Evolutionary conservation across 2,797 vertebrate genomes (phyloP).

Genomic region (Alcedo atthis): DNA sequence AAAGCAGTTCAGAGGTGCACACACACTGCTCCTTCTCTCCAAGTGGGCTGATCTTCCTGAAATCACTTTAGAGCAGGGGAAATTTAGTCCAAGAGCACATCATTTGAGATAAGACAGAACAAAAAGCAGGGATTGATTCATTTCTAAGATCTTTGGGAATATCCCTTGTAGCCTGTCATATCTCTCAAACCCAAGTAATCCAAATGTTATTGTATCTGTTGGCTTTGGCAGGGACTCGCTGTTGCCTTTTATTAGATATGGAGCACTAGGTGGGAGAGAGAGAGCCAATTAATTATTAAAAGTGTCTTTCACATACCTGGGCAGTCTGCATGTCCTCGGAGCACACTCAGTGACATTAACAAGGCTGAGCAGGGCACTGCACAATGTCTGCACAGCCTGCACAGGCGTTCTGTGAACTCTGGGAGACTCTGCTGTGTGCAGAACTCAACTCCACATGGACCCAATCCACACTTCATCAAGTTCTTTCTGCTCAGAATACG

Average conservation of each 20-base stretch:
- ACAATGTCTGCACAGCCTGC: background rate
- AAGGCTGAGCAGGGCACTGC: background rate
- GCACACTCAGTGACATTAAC: constrained; percentile 48
- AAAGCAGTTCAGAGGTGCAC: background rate
- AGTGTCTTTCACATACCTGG: constrained; percentile 7
- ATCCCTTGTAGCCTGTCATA: background rate
- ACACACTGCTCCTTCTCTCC: background rate
- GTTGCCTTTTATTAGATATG: constrained; percentile 4
- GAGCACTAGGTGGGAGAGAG: constrained; percentile 10
- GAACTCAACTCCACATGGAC: constrained; percentile 7
- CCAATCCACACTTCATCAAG: constrained; percentile 49
- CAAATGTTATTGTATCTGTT: background rate
- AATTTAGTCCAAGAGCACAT: background rate
- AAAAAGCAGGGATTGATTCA: background rate
- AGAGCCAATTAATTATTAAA: constrained; percentile 37
- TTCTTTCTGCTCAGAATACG: background rate
- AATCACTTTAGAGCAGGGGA: background rate
- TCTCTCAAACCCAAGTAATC: background rate
- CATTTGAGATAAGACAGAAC: background rate
- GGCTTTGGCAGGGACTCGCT: background rate
- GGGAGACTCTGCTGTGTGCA: background rate
- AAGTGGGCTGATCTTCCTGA: background rate
- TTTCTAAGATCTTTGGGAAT: background rate
- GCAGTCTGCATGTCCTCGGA: constrained; percentile 25
- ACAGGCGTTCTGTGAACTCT: background rate